phyloP scores from a whole-genome alignment of 2,113 vertebrate species.

The Haemorhous mexicanus region DNA sequence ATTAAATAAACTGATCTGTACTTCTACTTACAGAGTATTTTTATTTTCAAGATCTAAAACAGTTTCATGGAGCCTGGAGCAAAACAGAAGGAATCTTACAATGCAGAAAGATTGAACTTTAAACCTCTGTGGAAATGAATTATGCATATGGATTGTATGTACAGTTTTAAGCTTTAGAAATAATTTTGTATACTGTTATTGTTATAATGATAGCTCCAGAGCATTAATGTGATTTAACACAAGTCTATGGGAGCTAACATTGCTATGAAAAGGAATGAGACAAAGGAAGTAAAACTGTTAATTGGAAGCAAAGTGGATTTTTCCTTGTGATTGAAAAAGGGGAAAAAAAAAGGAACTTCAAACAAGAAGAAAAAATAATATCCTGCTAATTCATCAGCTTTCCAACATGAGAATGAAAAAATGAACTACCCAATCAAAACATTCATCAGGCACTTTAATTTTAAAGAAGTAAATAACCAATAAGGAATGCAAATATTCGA shows the following conservation, averaged over 20 bases:
- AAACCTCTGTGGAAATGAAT: conserved; percentile 15
- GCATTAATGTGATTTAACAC: neutral
- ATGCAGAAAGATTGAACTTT: neutral
- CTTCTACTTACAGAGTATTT: neutral
- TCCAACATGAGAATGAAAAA: neutral
- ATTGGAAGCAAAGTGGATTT: neutral
- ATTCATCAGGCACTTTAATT: neutral
- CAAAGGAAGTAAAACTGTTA: neutral
- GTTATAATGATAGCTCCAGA: neutral
- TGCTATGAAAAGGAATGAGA: neutral
- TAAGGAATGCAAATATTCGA: fast-evolving
- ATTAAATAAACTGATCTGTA: neutral
- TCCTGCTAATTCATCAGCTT: neutral
- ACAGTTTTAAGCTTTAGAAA: neutral
- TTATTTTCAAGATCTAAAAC: neutral
- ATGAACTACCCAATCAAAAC: neutral
- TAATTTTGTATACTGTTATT: neutral
- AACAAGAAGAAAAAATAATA: neutral
- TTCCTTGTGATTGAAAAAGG: neutral
- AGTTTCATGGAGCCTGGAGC: neutral
- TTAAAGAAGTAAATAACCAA: neutral
- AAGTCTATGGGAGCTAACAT: neutral
- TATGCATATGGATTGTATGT: neutral
- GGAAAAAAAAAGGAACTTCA: neutral
- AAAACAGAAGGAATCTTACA: conserved; percentile 3